phyloP scores from a whole-genome alignment of 1,140 invertebrate species.

The Magallana angulata region DNA sequence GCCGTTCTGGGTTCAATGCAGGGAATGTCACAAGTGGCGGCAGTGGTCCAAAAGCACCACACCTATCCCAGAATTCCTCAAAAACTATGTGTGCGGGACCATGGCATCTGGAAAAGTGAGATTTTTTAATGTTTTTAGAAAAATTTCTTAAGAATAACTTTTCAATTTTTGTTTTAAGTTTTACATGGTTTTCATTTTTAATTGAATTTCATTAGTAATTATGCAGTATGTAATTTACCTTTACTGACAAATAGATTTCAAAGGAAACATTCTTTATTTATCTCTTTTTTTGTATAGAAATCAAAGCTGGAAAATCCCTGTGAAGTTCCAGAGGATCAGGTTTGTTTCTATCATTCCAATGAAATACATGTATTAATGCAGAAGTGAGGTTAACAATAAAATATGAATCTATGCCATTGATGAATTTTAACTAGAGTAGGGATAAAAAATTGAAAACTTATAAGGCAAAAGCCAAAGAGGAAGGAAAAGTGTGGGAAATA shows the following conservation, averaged over 20 bases:
- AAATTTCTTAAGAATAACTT: neutral
- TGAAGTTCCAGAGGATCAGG: conserved; percentile 71
- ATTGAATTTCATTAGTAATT: too few relatives aligned
- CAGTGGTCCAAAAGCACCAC: conserved; percentile 66
- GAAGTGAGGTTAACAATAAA: too few relatives aligned
- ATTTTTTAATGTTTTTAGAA: neutral
- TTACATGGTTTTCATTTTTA: too few relatives aligned
- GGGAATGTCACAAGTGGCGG: conserved; percentile 77
- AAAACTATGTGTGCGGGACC: conserved; percentile 73
- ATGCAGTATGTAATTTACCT: too few relatives aligned
- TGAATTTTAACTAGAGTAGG: too few relatives aligned
- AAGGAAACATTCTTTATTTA: too few relatives aligned
- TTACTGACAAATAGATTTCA: too few relatives aligned
- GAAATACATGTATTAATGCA: neutral
- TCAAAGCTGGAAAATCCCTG: conserved; percentile 62
- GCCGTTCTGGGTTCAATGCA: conserved; percentile 79
- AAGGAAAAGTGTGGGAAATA: too few relatives aligned
- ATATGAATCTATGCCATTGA: too few relatives aligned
- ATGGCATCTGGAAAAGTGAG: conserved; percentile 40
- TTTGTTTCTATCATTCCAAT: conserved; percentile 28
- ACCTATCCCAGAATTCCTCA: conserved; percentile 69
- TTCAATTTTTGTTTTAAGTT: neutral
- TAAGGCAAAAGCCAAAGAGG: too few relatives aligned
- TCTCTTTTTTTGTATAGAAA: conserved; percentile 59
- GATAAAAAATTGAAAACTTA: too few relatives aligned